Conservation (phyloP, 2,797 vertebrate species). For the Sarcophilus harrisii region DNA sequence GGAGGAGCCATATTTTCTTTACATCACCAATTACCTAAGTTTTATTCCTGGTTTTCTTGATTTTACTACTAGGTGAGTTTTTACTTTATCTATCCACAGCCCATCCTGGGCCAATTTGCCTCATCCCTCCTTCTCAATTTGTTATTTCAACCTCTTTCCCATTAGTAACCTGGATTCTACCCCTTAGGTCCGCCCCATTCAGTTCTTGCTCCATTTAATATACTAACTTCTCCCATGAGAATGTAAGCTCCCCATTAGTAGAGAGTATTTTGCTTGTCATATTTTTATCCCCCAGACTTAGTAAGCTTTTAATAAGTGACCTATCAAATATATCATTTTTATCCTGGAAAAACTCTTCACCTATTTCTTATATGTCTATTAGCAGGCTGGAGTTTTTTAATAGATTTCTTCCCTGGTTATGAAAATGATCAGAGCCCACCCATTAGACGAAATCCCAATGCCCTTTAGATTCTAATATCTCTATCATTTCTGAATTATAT, state of each 20-base stretch:
- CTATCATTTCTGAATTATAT: neutral
- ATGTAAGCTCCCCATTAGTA: neutral
- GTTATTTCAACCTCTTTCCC: neutral
- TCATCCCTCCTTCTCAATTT: neutral
- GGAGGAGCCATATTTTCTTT: slow-evolving; percentile 17
- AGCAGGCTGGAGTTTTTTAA: slow-evolving; percentile 19
- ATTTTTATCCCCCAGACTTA: neutral
- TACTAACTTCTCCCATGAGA: neutral
- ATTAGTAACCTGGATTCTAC: neutral
- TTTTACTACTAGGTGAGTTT: neutral
- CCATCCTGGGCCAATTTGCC: neutral
- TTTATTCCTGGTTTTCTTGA: neutral
- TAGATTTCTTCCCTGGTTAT: neutral
- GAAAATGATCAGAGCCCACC: slow-evolving; percentile 1
- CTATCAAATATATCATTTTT: neutral
- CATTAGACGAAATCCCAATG: neutral
- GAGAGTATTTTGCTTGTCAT: neutral
- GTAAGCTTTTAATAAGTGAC: neutral
- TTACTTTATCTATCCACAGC: neutral
- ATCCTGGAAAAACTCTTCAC: slow-evolving; percentile 38
- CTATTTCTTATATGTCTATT: neutral
- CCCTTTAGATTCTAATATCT: slow-evolving; percentile 20
- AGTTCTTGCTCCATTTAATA: neutral
- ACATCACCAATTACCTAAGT: neutral
- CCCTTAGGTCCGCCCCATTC: neutral